Conservation (phyloP, 2,113 vertebrate species). For the Apteryx owenii region DNA sequence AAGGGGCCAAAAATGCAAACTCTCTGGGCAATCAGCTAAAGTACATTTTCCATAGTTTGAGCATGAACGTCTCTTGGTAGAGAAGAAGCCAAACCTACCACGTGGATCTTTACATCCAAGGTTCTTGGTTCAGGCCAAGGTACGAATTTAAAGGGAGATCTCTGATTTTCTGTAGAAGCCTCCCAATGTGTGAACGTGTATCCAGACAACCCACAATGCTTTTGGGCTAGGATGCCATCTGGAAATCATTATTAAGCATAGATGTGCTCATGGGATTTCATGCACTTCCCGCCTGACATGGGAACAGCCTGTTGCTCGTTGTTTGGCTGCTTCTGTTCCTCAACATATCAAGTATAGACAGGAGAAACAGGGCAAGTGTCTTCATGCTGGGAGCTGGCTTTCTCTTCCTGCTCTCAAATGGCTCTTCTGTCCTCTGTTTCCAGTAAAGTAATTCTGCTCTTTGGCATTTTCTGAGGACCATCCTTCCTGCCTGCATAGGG, state of each 20-base stretch:
- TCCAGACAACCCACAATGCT: neutral
- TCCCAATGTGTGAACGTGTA: neutral
- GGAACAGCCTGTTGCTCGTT: conserved; percentile 38
- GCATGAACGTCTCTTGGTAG: neutral
- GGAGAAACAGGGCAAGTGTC: neutral
- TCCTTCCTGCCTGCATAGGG: fast-evolving
- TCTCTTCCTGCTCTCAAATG: neutral
- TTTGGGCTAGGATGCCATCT: neutral
- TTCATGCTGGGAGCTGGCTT: neutral
- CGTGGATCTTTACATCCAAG: neutral
- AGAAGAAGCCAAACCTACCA: conserved; percentile 34
- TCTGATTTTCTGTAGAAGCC: neutral
- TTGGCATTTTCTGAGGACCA: neutral
- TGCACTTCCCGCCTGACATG: conserved; percentile 14
- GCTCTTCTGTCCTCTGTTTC: neutral
- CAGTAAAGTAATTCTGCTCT: neutral
- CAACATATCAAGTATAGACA: fast-evolving
- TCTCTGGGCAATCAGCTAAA: neutral
- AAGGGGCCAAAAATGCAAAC: neutral
- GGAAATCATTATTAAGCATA: conserved; percentile 31
- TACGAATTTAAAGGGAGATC: neutral
- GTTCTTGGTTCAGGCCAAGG: neutral
- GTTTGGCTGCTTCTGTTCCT: conserved; percentile 18
- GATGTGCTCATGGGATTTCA: neutral
- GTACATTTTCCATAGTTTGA: neutral